A percentile compares a stretch with the other conserved stretches of the same genome.
Evolutionary conservation across 2,113 vertebrate genomes (phyloP).

Genomic region (Dicerorhinus sumatrensis): DNA sequence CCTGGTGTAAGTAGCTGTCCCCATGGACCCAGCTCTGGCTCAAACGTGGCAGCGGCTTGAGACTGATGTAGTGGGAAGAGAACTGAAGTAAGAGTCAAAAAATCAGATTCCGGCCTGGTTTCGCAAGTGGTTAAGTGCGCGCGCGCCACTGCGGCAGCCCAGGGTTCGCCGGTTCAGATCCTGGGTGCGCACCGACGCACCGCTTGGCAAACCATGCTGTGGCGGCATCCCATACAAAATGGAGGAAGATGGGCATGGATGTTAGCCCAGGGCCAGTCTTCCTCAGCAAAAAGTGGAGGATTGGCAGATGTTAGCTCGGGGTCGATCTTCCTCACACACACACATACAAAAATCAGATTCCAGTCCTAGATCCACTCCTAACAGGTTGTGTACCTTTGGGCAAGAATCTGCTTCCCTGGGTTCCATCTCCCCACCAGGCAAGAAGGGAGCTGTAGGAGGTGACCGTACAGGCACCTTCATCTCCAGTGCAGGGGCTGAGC

Average conservation of each 20-base stretch:
- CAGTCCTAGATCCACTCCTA: neutral
- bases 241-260: too few relatives aligned
- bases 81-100: neutral
- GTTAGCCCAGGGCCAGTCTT: too few relatives aligned
- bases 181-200: too few relatives aligned
- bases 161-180: too few relatives aligned
- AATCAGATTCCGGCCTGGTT: neutral
- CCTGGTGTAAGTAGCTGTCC: neutral
- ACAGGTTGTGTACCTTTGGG: neutral
- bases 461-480: rapidly evolving
- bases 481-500: neutral
- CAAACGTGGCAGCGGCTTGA: neutral
- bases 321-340: too few relatives aligned
- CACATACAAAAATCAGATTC: neutral
- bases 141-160: too few relatives aligned
- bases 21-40: too few relatives aligned
- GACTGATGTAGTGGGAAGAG: neutral
- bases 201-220: too few relatives aligned
- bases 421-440: neutral
- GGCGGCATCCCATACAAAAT: too few relatives aligned
- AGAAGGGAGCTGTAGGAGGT: neutral
- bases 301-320: too few relatives aligned
- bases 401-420: neutral
- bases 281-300: too few relatives aligned
- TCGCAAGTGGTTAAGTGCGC: too few relatives aligned